Conservation (phyloP, 2,797 vertebrate species). For the Acanthis flammea region DNA sequence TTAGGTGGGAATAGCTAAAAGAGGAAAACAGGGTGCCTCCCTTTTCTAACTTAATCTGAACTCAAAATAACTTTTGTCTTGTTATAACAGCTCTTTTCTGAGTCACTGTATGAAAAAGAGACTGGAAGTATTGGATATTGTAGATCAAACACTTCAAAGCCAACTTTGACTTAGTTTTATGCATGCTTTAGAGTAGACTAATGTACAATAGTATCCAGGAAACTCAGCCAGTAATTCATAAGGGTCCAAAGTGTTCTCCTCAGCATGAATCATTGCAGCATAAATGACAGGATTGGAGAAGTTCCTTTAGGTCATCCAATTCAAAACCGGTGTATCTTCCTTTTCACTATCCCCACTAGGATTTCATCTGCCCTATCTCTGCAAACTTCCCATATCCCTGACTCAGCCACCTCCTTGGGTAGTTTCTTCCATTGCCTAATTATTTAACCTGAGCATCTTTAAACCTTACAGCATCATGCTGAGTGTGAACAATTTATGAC, state of each 20-base stretch:
- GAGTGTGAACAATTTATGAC: neutral
- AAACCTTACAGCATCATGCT: neutral
- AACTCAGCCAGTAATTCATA: conserved; percentile 64
- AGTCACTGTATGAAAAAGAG: conserved; percentile 55
- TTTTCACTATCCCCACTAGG: conserved; percentile 10
- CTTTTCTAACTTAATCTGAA: conserved; percentile 48
- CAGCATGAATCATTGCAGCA: conserved; percentile 58
- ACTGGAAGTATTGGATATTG: conserved; percentile 44
- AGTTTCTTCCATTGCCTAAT: conserved; percentile 50
- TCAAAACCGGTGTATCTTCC: conserved; percentile 10
- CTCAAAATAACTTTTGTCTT: conserved; percentile 49
- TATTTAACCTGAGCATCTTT: conserved; percentile 14
- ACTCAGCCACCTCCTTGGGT: neutral
- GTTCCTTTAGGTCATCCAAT: conserved; percentile 28
- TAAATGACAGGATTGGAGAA: conserved; percentile 44
- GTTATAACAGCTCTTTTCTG: conserved; percentile 30
- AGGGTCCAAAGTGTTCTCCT: conserved; percentile 62
- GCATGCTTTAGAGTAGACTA: conserved; percentile 55
- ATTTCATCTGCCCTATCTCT: neutral
- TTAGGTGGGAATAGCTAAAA: neutral
- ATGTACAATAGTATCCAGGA: conserved; percentile 57
- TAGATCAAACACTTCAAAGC: conserved; percentile 53
- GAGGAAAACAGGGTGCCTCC: conserved; percentile 6
- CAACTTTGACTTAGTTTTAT: conserved; percentile 59
- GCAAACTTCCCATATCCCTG: neutral